These are phyloP conservation scores for Uloborus diversus DNA, from an alignment of 1,140 invertebrate genomes.

Conservation along the genomic window DNA sequence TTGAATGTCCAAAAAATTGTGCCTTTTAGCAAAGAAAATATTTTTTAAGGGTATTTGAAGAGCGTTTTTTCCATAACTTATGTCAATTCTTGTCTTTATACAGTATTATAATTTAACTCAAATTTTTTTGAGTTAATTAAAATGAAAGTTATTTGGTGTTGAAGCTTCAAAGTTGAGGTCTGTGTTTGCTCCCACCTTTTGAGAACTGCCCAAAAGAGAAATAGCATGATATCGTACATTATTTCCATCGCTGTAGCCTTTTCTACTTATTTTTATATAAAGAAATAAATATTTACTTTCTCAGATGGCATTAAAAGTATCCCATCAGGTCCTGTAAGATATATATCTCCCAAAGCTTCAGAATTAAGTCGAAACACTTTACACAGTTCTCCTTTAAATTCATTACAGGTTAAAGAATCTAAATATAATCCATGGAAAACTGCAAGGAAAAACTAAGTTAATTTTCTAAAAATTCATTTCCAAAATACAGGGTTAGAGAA, in stretches of 20 bases:
- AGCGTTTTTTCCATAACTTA: too few relatives aligned
- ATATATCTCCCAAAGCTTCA: neutral
- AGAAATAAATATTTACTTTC: slow-evolving; percentile 26
- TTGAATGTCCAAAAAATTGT: neutral
- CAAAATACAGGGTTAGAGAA: neutral
- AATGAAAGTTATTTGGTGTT: too few relatives aligned
- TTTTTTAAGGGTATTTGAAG: too few relatives aligned
- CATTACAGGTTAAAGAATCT: slow-evolving; percentile 16
- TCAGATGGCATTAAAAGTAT: slow-evolving; percentile 15
- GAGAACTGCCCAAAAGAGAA: too few relatives aligned
- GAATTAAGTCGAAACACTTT: neutral
- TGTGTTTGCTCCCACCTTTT: too few relatives aligned
- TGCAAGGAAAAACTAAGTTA: neutral
- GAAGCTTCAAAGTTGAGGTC: neutral
- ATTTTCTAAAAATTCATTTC: neutral
- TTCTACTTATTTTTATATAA: too few relatives aligned
- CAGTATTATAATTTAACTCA: too few relatives aligned
- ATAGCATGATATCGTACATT: neutral
- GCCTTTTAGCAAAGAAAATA: too few relatives aligned
- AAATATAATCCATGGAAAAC: slow-evolving; percentile 40
- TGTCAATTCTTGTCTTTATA: too few relatives aligned
- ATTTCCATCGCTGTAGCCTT: too few relatives aligned
- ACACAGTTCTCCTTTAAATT: slow-evolving; percentile 23
- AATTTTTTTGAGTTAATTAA: too few relatives aligned
- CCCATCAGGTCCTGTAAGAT: slow-evolving; percentile 29